Base-by-base conservation (phyloP, 2,113 vertebrate species). In the Sebastes schlegelii region DNA sequence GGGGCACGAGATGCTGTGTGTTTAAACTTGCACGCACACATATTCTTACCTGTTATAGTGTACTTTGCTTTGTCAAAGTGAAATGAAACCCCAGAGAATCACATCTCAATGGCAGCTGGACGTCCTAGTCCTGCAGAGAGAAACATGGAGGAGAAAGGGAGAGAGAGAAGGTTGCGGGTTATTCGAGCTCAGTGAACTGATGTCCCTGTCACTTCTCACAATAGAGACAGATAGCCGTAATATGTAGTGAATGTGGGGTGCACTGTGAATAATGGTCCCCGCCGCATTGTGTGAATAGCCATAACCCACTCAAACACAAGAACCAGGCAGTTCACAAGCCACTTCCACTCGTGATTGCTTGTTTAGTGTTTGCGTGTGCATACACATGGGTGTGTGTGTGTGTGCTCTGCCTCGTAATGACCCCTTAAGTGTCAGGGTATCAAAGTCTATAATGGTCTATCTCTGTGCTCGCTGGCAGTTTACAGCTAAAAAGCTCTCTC, bases 71-170 rank as follows among this genome's bases (percentile, higher is more conserved):
- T 79, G 88, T 92, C 82, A 82, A 85, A 88, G 83, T 79, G 73
- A 88, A 87, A 85, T 84, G 54, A 76, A 91, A 51, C 65, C 75
- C 88, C 80, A 90, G 85, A 86, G 92, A 92, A 88, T 95, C 92
- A 94, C 93, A 95, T 95, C 92, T 94, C 94, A 95, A 45, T 84
- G 80, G 85, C 89, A 80, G 81, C 84, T 86, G 80, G 80, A 88
- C 77, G 43, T 81, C 82, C 76, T 66, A 86, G 87, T 92, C 93
- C 94, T 95, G 77, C 2, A 85, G 77, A 91, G 45, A 63, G 34
- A 34, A 34, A 34, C 34, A 34, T 34, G 34, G 34, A 5, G 70
- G 60, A 54, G 52, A 80, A 51, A 60, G 14, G 34, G 21, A 57
- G 23, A 57, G 64, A 43, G 4, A 21, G 62, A 74, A 62, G 6